These are phyloP conservation scores for Trogon surrucura DNA, from an alignment of 2,113 vertebrate species.

Conservation along the genomic window DNA sequence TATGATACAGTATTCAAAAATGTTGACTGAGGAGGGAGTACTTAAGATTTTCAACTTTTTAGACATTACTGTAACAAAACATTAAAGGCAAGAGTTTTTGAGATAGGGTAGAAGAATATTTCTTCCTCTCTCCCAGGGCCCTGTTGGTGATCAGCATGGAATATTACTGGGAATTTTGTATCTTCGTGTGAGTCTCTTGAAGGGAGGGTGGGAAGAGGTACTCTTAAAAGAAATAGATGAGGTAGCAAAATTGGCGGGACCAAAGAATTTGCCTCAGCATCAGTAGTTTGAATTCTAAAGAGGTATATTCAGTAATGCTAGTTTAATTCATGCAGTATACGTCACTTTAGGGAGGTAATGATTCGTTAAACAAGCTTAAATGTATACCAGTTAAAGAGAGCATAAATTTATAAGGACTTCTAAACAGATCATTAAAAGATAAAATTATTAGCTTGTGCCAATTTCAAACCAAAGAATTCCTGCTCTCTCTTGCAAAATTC, in stretches of 20 bases:
- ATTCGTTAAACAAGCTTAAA: background rate
- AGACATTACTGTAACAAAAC: background rate
- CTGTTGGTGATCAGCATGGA: background rate
- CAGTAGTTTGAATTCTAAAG: background rate
- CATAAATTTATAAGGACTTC: background rate
- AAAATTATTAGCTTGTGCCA: background rate
- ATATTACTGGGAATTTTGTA: background rate
- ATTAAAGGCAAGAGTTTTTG: background rate
- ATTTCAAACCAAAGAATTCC: background rate
- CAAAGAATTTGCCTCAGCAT: background rate
- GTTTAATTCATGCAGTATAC: background rate
- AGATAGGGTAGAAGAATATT: background rate
- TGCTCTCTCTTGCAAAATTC: background rate
- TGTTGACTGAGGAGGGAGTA: background rate
- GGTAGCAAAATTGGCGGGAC: background rate
- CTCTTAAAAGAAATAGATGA: background rate
- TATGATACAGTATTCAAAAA: background rate
- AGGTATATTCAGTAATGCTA: background rate
- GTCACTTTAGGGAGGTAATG: background rate
- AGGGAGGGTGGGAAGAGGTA: background rate
- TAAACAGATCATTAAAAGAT: background rate
- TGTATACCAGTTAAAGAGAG: background rate
- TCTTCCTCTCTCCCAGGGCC: background rate
- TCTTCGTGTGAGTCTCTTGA: background rate
- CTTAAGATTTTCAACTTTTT: background rate